Evolutionary conservation across 2,797 vertebrate species (phyloP).

Genomic region (Merluccius polli): DNA sequence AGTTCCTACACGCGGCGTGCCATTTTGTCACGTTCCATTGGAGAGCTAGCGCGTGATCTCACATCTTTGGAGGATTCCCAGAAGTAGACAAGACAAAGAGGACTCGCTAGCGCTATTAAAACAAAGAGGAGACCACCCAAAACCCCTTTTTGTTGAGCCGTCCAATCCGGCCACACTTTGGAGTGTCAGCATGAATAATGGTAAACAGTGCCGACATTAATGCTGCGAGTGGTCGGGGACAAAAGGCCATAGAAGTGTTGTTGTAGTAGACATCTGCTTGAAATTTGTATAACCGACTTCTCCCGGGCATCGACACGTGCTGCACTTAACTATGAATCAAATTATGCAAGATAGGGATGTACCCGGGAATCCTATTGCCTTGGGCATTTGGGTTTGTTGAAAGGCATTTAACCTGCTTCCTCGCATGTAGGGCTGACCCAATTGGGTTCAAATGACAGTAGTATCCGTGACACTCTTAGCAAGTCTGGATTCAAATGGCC

Average conservation of each 20-base stretch:
- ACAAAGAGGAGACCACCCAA: constrained; percentile 62
- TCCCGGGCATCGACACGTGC: constrained; percentile 55
- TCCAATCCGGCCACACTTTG: constrained; percentile 41
- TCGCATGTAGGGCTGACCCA: constrained; percentile 24
- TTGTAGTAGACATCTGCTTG: constrained; percentile 59
- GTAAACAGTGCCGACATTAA: constrained; percentile 26
- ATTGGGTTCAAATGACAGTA: constrained; percentile 43
- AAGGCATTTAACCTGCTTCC: constrained; percentile 29
- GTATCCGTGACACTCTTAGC: constrained; percentile 30
- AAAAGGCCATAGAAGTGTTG: constrained; percentile 34
- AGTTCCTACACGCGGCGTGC: constrained; percentile 22
- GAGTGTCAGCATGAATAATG: constrained; percentile 54
- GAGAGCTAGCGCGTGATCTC: constrained; percentile 49
- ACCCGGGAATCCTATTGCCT: constrained; percentile 39
- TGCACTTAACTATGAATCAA: constrained; percentile 49
- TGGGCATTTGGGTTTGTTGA: constrained; percentile 33
- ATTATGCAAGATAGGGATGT: constrained; percentile 43
- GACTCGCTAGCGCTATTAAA: constrained; percentile 35
- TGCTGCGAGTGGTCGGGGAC: constrained; percentile 30
- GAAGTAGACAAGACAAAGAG: constrained; percentile 41
- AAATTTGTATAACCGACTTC: constrained; percentile 54
- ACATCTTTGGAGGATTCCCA: constrained; percentile 56
- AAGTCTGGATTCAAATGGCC: not conserved
- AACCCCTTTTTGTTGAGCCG: constrained; percentile 33
- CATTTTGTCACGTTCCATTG: constrained; percentile 31